phyloP scores from a whole-genome alignment of 2,797 vertebrate genomes.

The Varecia variegata region DNA sequence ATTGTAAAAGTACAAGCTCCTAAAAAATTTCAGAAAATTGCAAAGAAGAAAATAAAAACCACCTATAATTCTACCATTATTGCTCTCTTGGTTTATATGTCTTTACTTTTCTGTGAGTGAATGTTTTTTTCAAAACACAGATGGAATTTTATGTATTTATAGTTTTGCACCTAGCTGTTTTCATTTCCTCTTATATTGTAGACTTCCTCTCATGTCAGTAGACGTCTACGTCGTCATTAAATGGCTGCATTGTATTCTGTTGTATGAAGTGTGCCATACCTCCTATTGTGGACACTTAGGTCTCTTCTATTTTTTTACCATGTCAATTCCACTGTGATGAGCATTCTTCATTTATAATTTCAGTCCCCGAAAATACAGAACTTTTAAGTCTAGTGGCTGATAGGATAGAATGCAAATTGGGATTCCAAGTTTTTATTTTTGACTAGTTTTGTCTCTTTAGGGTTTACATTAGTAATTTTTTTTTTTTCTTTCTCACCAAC shows the following conservation, averaged over 20 bases:
- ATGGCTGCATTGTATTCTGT: rapidly evolving
- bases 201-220: background rate
- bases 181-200: background rate
- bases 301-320: background rate
- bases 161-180: background rate
- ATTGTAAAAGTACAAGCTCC: background rate
- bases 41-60: background rate
- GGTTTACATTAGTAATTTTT: background rate
- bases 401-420: background rate
- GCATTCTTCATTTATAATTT: background rate
- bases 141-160: background rate
- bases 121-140: background rate
- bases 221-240: background rate
- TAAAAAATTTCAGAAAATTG: background rate
- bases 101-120: background rate
- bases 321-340: background rate
- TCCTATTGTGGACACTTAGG: background rate
- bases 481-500: no score
- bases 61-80: background rate
- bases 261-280: background rate
- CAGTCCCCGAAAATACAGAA: background rate
- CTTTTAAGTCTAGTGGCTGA: background rate
- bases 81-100: background rate
- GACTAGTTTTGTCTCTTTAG: background rate
- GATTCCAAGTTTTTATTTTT: background rate